Base-by-base conservation (phyloP, 1,140 invertebrate species). In the Macrobrachium rosenbergii region DNA sequence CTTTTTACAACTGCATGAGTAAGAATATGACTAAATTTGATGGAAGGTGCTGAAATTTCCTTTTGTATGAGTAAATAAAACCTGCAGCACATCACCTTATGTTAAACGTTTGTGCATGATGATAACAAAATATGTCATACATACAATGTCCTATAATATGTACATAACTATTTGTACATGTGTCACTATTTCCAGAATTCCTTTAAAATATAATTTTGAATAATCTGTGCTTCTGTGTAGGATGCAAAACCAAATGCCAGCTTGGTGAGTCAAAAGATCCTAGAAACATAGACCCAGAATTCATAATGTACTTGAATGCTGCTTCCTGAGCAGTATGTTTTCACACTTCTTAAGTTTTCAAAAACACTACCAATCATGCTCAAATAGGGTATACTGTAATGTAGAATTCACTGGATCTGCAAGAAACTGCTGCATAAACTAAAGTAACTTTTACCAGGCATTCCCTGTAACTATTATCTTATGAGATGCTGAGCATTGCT, bases 121-220 rank as follows among this genome's bases (percentile, higher is more conserved):
- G 78, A 82, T 81, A 28, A 62, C n/a, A 81, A 64, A 23, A 37
- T 52, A n/a, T 16, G 5, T 45, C 17, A 21, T 64, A 69, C 63
- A 62, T 43, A 82, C 28, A 69, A 28, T 69, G 12, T 21, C 17
- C 19, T 52, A 45, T 45, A 82, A 2, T 83, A 75, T 83, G 67
- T 76, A 63, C 28, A 82, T 23, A 45, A 60, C 21, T 28, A 64
- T 28, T 23, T 76, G 82, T 83, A 83, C 82, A 83, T 14, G 81
- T 59, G 63, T 82, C 64, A 63, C 45, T 63, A 82, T 82, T 67
- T 43, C 37, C 59, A 52, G n/a, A 21, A 37, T 73, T 16, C 37
- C 5, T 23, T n/a, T 21, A 60, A 17, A 28, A 83, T 43, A 59
- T 21, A 19, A 69, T 14, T 23, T 21, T 63, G 7, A 28, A 37